These are phyloP conservation scores for Linnaemya vulpina DNA, from an alignment of 2,888 invertebrate species.

Conservation along the genomic window DNA sequence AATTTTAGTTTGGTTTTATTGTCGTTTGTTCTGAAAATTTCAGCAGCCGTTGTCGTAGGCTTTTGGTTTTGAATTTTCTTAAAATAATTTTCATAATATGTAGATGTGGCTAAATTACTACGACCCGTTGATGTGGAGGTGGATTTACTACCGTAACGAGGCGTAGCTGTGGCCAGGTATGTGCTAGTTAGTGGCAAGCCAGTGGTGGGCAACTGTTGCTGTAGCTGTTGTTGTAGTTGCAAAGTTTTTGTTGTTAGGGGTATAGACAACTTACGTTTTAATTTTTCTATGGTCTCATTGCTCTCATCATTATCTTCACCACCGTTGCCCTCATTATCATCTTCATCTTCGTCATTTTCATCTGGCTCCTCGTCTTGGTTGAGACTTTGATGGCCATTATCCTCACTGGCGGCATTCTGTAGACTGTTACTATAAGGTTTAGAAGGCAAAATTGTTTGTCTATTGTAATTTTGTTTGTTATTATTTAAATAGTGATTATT, in stretches of 20 bases:
- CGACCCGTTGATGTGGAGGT: constrained; percentile 42
- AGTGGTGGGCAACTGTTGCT: constrained; percentile 73
- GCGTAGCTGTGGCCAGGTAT: constrained; percentile 42
- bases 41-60: constrained; percentile 74
- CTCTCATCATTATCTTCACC: constrained; percentile 79
- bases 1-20: constrained; percentile 68
- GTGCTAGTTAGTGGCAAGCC: constrained; percentile 68
- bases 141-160: constrained; percentile 52
- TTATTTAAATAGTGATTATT: constrained; percentile 54
- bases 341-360: constrained; percentile 63
- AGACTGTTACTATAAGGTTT: constrained; percentile 78
- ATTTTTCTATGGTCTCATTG: constrained; percentile 81
- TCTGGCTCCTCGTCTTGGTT: constrained; percentile 67
- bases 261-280: constrained; percentile 80
- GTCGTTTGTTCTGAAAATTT: constrained; percentile 71
- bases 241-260: constrained; percentile 70
- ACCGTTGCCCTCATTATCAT: constrained; percentile 51
- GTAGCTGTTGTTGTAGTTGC: constrained; percentile 71
- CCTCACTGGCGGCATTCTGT: constrained; percentile 73
- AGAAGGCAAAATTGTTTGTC: constrained; percentile 70
- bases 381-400: constrained; percentile 45
- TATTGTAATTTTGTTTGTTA: constrained; percentile 68
- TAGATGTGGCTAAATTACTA: constrained; percentile 72
- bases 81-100: constrained; percentile 81
- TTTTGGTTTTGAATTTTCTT: constrained; percentile 78